phyloP scores from a whole-genome alignment of 2,888 invertebrate species.

The Kryphioiulus occultus region DNA sequence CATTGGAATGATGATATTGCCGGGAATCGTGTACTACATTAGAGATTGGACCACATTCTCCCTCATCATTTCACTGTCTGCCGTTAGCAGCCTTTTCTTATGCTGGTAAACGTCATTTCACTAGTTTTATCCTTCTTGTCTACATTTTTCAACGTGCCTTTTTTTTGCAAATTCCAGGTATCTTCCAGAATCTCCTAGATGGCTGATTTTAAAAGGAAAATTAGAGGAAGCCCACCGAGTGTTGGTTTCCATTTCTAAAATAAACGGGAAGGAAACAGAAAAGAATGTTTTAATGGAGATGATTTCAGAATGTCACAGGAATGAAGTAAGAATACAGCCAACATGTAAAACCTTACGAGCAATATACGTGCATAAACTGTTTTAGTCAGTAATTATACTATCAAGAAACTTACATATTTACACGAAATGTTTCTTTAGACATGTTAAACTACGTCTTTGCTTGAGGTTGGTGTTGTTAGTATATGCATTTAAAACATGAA shows the following conservation, averaged over 20 bases:
- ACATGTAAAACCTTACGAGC: background rate
- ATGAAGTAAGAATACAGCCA: background rate
- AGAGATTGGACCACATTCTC: conserved; percentile 27
- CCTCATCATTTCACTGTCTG: conserved; percentile 2
- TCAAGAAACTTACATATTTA: too few species aligned
- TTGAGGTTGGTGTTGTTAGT: too few species aligned
- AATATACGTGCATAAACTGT: background rate
- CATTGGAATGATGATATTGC: conserved; percentile 32
- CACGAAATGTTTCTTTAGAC: too few species aligned
- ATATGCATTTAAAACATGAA: too few species aligned
- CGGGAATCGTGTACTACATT: background rate
- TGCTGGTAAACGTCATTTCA: conserved; percentile 37
- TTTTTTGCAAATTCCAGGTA: background rate
- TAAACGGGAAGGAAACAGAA: conserved; percentile 17
- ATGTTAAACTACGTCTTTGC: too few species aligned
- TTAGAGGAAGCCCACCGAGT: conserved; percentile 1
- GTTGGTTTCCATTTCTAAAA: background rate
- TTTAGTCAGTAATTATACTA: too few species aligned
- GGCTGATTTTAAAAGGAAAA: conserved; percentile 41
- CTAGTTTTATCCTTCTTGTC: background rate
- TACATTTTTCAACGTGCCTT: background rate
- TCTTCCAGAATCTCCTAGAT: conserved; percentile 47
- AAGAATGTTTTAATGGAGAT: conserved; percentile 42
- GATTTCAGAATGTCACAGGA: conserved; percentile 43
- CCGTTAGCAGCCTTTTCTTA: background rate